Conservation (phyloP, 92 coral and sea anemone species). For the Porites divaricata region DNA sequence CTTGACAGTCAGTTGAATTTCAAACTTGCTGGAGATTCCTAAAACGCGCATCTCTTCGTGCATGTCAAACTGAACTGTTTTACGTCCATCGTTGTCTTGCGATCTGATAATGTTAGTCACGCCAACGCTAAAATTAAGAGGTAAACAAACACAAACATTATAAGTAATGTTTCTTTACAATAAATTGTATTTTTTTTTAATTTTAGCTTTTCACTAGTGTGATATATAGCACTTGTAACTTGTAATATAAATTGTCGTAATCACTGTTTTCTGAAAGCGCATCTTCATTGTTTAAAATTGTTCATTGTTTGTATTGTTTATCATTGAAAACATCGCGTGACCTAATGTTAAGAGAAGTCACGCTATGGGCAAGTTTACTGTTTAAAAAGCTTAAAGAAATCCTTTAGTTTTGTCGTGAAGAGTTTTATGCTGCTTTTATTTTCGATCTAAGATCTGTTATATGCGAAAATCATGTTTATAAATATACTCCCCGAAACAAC, state of each 20-base stretch:
- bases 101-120: conserved; percentile 17
- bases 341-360: not conserved
- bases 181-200: too few species aligned
- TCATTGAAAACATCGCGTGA: not conserved
- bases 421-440: not conserved
- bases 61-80: conserved; percentile 18
- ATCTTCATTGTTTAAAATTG: too few species aligned
- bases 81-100: conserved; percentile 17
- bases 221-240: too few species aligned
- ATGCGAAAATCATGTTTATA: too few species aligned
- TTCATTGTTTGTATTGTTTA: too few species aligned
- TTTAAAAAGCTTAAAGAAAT: too few species aligned
- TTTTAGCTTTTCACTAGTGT: too few species aligned
- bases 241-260: too few species aligned
- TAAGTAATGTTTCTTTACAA: too few species aligned
- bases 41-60: not conserved
- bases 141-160: not conserved
- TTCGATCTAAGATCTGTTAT: not conserved
- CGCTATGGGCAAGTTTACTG: not conserved
- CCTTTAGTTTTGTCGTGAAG: too few species aligned
- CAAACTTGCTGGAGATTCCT: conserved; percentile 4
- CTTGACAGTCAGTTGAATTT: not conserved
- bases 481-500: not conserved
- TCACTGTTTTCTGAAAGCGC: too few species aligned
- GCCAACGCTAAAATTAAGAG: conserved; percentile 11